phyloP scores from a whole-genome alignment of 1,140 invertebrate genomes.

The Ostrea denselamellosa region DNA sequence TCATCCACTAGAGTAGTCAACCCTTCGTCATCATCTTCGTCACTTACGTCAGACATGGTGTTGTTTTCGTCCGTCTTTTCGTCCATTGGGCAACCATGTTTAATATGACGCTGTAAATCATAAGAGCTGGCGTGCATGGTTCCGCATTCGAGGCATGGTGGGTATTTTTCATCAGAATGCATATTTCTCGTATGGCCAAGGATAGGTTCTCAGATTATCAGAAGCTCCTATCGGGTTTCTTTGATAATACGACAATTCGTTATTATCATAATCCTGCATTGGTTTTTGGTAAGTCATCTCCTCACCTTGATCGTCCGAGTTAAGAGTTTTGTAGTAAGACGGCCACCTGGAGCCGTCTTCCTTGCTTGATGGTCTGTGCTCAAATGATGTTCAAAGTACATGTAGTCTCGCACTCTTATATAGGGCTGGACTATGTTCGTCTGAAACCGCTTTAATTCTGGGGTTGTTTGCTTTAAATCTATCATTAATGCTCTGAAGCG shows the following conservation, averaged over 20 bases:
- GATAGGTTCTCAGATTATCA: too few relatives aligned
- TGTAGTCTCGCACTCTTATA: neutral
- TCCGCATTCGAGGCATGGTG: neutral
- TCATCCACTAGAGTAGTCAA: neutral
- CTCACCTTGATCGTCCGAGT: neutral
- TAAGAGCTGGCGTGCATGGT: neutral
- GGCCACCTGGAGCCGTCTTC: neutral
- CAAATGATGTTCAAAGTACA: neutral
- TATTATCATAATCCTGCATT: too few relatives aligned
- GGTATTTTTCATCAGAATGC: neutral
- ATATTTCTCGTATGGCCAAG: too few relatives aligned
- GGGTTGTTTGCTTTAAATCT: conserved; percentile 41
- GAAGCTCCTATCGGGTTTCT: too few relatives aligned
- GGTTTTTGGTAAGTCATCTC: neutral
- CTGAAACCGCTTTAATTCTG: conserved; percentile 19
- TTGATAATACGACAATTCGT: too few relatives aligned
- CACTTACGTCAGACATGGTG: neutral
- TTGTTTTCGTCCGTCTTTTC: conserved; percentile 20
- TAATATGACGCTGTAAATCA: conserved; percentile 37
- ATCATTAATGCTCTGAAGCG: too few relatives aligned
- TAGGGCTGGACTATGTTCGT: neutral
- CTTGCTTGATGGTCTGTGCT: neutral
- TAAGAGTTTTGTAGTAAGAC: neutral
- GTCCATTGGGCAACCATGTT: conserved; percentile 9
- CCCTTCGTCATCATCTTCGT: neutral